Conservation (phyloP, 2,113 vertebrate species). For the Seriola dumerili region DNA sequence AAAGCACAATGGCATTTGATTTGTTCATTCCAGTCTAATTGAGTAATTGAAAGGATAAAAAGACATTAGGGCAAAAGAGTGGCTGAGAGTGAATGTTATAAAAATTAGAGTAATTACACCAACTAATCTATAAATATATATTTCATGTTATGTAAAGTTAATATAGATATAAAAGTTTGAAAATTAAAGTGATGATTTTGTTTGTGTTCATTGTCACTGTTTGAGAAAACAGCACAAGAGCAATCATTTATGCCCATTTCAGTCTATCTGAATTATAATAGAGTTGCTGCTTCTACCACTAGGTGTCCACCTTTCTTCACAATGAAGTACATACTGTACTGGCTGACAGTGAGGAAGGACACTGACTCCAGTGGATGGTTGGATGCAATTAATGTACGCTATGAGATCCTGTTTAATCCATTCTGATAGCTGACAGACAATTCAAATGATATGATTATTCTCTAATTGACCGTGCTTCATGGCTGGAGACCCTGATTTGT, state of each 20-base stretch:
- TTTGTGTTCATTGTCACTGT: background rate
- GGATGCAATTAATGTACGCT: slow-evolving; percentile 43
- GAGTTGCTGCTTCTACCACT: slow-evolving; percentile 45
- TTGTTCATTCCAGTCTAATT: slow-evolving; percentile 6
- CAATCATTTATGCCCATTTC: background rate
- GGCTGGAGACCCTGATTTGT: slow-evolving; percentile 41
- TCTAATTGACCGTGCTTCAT: slow-evolving; percentile 54
- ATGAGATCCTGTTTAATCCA: slow-evolving; percentile 47
- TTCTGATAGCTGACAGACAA: slow-evolving; percentile 61
- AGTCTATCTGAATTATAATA: background rate
- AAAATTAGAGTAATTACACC: background rate
- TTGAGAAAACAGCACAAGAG: background rate
- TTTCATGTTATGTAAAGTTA: background rate
- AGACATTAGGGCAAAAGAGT: background rate
- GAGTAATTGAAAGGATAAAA: slow-evolving; percentile 1
- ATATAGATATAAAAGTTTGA: background rate
- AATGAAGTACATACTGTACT: background rate
- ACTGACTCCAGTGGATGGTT: slow-evolving; percentile 28
- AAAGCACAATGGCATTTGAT: background rate
- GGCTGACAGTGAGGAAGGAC: background rate
- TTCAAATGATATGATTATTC: slow-evolving; percentile 57
- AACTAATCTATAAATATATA: background rate
- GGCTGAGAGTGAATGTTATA: background rate
- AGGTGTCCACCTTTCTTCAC: slow-evolving; percentile 60
- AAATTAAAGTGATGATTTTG: background rate